Evolutionary conservation across 1,140 invertebrate genomes (phyloP), one percentile per base, ranked within the genome.

Genomic region (Drosophila equinoxialis): DNA sequence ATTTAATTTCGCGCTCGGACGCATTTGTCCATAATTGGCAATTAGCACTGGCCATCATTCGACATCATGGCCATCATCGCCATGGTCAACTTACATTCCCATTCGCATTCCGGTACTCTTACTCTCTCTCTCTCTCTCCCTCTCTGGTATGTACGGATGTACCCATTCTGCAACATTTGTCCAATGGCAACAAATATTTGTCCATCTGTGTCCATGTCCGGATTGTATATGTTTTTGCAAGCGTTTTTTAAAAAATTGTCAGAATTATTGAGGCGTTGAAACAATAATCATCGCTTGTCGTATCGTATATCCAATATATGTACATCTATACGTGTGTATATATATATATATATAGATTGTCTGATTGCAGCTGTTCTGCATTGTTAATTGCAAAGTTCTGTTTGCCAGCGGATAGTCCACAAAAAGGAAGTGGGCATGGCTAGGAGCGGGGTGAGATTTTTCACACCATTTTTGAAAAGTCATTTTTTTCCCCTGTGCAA

Each of bases 11-110:
- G 80, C 84, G 84, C 84, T 77, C 68, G 74, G 76, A 68, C 68
- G 84, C 86, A 87, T 87, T 87, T 87, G 80, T 87, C 74, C 80
- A 87, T 87, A 87, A 87, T 87, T 87, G 84, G 84, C 84, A 87
- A 87, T 87, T 87, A 87, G 84, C 84, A 87, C 74, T 77, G 64
- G 69, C 80, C 79, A 70, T 59, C 71, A 72, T 74, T 69, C 65
- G 87, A 77, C 72, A 69, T 30, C 68, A 30, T 64, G 83, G 75
- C 81, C 79, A 77, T 48, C 68, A 54, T 59, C 57, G 57, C 57
- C 57, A 37, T 59, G 57, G 57, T 7, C 57, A 58, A 58, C 55
- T 58, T 58, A 35, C 55, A 58, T 51, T 23, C 37, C 33, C 54
- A 60, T 35, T 41, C 57, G 54, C 71, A 23, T 26, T 11, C 8